A percentile compares a stretch with the other conserved stretches of the same genome.
phyloP scores from a whole-genome alignment of 2,797 vertebrate genomes.

The Gambusia yucatana region DNA sequence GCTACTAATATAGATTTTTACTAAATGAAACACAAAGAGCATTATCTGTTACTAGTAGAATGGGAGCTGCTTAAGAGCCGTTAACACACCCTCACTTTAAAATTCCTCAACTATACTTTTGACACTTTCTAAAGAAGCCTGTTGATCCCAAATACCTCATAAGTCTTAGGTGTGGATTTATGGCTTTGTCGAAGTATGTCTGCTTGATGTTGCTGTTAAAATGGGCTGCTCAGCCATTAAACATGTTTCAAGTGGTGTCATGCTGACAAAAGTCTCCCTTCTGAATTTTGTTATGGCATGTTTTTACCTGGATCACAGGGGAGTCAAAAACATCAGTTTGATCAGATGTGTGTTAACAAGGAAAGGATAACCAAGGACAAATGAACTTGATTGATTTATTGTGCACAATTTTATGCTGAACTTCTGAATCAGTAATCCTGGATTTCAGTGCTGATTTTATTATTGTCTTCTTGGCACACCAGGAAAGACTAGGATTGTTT shows the following conservation, averaged over 20 bases:
- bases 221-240: constrained; percentile 58
- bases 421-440: not conserved
- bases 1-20: not conserved
- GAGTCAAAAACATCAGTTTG: not conserved
- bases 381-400: not conserved
- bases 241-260: constrained; percentile 50
- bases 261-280: constrained; percentile 43
- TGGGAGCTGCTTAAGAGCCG: not conserved
- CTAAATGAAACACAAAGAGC: not conserved
- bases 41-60: not conserved
- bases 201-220: constrained; percentile 52
- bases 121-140: constrained; percentile 56
- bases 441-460: not conserved
- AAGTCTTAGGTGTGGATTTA: constrained; percentile 58
- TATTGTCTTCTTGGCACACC: not conserved
- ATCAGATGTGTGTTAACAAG: not conserved
- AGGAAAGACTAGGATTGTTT: not conserved
- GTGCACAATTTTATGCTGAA: not conserved
- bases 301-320: constrained; percentile 5
- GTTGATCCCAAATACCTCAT: constrained; percentile 67
- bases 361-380: not conserved
- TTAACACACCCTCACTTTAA: not conserved
- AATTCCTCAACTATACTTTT: not conserved
- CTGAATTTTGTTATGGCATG: constrained; percentile 7
- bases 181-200: constrained; percentile 41